phyloP scores from a whole-genome alignment of 2,888 invertebrate genomes.

The Steromphala cineraria region DNA sequence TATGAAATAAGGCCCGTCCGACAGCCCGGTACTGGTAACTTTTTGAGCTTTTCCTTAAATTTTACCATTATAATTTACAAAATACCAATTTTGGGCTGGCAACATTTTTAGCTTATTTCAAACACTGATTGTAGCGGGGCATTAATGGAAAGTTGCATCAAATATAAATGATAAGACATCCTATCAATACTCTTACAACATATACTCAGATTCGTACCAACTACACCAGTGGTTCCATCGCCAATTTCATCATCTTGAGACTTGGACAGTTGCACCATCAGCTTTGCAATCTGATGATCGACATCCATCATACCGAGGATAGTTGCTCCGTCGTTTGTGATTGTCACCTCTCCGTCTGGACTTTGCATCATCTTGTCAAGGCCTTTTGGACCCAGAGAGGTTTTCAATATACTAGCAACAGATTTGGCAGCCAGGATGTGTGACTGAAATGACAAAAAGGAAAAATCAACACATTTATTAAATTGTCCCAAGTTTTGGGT shows the following conservation, averaged over 20 bases:
- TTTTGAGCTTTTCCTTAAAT: too few relatives aligned
- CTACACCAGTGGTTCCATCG: constrained; percentile 99
- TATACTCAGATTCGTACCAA: constrained; percentile 78
- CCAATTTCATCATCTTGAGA: constrained; percentile 99
- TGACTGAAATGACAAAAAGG: constrained; percentile 82
- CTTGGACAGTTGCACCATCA: constrained; percentile 97
- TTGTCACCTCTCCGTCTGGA: constrained; percentile 96
- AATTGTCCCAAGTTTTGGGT: too few relatives aligned
- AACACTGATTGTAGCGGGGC: not conserved
- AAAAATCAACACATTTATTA: not conserved
- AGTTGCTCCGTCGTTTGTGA: constrained; percentile 99
- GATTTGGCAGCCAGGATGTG: constrained; percentile 97
- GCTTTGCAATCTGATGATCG: constrained; percentile 97
- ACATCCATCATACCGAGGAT: constrained; percentile 99
- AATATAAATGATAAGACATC: not conserved
- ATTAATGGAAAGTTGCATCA: not conserved
- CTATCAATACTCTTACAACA: too few relatives aligned
- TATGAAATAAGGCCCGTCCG: too few relatives aligned
- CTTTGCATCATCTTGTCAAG: constrained; percentile 98
- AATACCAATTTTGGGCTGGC: too few relatives aligned
- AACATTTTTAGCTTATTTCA: too few relatives aligned
- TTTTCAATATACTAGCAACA: constrained; percentile 91
- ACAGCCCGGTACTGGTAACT: too few relatives aligned
- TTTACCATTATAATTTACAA: too few relatives aligned
- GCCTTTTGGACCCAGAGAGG: constrained; percentile 96